Percentiles rank a stretch among this genome's conserved stretches.
These are phyloP conservation scores for Sinocyclocheilus anshuiensis DNA, from an alignment of 2,113 vertebrate genomes.

Conservation along the genomic window DNA sequence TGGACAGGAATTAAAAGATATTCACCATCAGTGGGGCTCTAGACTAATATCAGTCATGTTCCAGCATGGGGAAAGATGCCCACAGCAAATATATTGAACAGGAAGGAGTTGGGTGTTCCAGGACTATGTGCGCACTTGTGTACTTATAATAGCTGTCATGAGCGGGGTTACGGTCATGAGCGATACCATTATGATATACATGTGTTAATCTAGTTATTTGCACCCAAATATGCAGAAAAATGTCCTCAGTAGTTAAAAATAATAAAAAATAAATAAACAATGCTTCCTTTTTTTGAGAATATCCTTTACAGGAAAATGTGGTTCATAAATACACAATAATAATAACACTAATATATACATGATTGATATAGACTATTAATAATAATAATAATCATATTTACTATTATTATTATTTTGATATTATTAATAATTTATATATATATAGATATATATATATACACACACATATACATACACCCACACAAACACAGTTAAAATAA, in stretches of 20 bases:
- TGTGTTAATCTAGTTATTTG: neutral
- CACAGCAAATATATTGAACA: slow-evolving; percentile 30
- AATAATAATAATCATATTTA: too few relatives aligned
- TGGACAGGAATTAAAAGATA: slow-evolving; percentile 50
- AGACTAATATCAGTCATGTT: slow-evolving; percentile 43
- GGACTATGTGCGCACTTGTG: slow-evolving; percentile 26
- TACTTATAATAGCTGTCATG: neutral
- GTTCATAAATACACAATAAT: neutral
- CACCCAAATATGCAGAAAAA: neutral
- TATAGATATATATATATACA: too few relatives aligned
- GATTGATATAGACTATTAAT: too few relatives aligned
- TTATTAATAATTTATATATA: too few relatives aligned
- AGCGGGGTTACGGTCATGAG: neutral
- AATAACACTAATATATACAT: too few relatives aligned
- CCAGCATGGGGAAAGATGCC: slow-evolving; percentile 30
- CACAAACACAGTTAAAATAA: too few relatives aligned
- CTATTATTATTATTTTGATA: too few relatives aligned
- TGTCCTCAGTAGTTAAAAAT: neutral
- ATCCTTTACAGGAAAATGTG: neutral
- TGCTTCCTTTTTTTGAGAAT: neutral
- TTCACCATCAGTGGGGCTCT: slow-evolving; percentile 31
- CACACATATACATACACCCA: too few relatives aligned
- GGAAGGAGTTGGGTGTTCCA: neutral
- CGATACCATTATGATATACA: neutral
- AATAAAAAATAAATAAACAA: too few relatives aligned